These are phyloP conservation scores for Sanderia malayensis DNA, from an alignment of 30 jellyfish, hydroid and myxozoan species.

Conservation along the genomic window DNA sequence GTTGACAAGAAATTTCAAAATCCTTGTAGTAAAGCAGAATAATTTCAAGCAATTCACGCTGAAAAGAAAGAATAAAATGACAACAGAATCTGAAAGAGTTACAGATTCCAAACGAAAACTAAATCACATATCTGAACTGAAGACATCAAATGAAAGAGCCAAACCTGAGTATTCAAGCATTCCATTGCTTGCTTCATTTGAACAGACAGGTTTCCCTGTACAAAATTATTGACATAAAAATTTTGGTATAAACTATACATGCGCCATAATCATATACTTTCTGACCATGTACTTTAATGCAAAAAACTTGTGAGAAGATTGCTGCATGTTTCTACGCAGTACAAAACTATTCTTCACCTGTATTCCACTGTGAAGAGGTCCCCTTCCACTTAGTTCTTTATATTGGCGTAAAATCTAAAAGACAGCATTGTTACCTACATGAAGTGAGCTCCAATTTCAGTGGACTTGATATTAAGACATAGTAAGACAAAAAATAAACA, in stretches of 20 bases:
- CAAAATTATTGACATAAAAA: not conserved
- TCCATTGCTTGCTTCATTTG: not conserved
- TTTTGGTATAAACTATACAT: too few species aligned
- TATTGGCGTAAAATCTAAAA: not conserved
- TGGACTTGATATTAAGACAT: too few species aligned
- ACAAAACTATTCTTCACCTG: not conserved
- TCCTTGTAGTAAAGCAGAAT: slow-evolving; percentile 72
- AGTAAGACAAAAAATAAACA: too few species aligned
- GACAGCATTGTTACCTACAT: too few species aligned
- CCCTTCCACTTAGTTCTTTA: not conserved
- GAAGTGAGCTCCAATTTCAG: too few species aligned
- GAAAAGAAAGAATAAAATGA: slow-evolving; percentile 20
- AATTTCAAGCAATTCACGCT: slow-evolving; percentile 74
- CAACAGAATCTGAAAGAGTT: too few species aligned
- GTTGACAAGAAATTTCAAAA: slow-evolving; percentile 61
- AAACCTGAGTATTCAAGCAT: not conserved
- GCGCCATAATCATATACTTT: too few species aligned
- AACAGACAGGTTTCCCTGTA: not conserved
- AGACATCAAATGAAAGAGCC: too few species aligned
- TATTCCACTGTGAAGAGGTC: not conserved
- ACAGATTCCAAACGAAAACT: too few species aligned
- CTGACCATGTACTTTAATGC: too few species aligned
- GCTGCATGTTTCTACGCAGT: not conserved
- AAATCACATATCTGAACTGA: too few species aligned
- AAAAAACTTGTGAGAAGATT: too few species aligned